Percentiles rank a stretch among this genome's conserved stretches.
Conservation (phyloP, 2,113 vertebrate species). For the Dermatemys mawii region DNA sequence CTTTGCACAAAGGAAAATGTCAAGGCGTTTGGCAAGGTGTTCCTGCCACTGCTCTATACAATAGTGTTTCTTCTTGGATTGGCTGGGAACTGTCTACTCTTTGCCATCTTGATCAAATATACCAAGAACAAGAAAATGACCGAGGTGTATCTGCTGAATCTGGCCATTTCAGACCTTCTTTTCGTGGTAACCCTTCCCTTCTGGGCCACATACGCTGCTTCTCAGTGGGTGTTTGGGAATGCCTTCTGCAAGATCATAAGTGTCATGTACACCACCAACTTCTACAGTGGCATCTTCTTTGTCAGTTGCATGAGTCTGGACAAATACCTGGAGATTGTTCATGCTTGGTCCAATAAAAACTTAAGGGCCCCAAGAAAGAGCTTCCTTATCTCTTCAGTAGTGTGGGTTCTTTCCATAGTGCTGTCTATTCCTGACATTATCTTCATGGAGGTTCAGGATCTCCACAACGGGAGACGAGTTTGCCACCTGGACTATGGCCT, state of each 20-base stretch:
- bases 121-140: conserved; percentile 56
- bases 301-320: conserved; percentile 81
- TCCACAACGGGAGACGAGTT: background rate
- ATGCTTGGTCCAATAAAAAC: conserved; percentile 16
- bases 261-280: conserved; percentile 72
- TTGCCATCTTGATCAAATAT: conserved; percentile 53
- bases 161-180: conserved; percentile 79
- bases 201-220: conserved; percentile 71
- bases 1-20: conserved; percentile 77
- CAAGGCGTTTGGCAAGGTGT: conserved; percentile 67
- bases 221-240: conserved; percentile 76
- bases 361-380: conserved; percentile 6
- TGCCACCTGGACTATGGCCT: conserved; percentile 74
- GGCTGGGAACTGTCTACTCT: conserved; percentile 67
- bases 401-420: conserved; percentile 73
- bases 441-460: conserved; percentile 65
- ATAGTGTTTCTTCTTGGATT: conserved; percentile 72
- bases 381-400: background rate
- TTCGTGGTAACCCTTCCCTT: conserved; percentile 80
- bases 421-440: conserved; percentile 74
- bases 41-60: conserved; percentile 76
- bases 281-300: conserved; percentile 83
- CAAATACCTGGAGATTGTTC: conserved; percentile 73
- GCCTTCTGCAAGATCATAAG: conserved; percentile 74
- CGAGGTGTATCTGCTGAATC: conserved; percentile 74